These are phyloP conservation scores for Dasyornis broadbenti DNA, from an alignment of 2,113 vertebrate genomes.

Conservation along the genomic window DNA sequence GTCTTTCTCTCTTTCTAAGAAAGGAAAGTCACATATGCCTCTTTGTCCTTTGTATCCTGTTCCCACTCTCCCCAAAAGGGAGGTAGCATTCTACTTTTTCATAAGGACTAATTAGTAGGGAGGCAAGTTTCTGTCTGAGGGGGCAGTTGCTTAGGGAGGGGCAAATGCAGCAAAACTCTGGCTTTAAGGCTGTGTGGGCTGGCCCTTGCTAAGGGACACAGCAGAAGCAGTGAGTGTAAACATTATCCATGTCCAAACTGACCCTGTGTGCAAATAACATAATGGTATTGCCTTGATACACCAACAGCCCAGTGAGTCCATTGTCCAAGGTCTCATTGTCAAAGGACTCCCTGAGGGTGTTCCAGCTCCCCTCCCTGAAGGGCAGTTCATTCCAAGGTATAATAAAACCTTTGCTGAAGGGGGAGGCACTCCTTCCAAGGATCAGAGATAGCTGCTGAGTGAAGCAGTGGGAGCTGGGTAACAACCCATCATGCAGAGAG, in stretches of 20 bases:
- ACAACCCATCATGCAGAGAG: background rate
- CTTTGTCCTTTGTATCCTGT: background rate
- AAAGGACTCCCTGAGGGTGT: background rate
- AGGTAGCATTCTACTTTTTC: background rate
- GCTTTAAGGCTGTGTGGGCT: background rate
- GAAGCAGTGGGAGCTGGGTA: background rate
- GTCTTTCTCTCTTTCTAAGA: background rate
- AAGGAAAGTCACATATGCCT: background rate
- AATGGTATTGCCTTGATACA: background rate
- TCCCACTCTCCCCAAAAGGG: background rate
- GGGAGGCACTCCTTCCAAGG: background rate
- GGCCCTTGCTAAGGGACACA: background rate
- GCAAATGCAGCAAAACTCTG: background rate
- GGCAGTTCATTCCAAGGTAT: background rate
- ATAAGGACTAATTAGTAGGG: background rate
- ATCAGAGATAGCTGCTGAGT: fast-evolving
- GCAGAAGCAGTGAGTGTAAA: background rate
- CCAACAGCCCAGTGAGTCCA: background rate
- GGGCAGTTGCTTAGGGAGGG: background rate
- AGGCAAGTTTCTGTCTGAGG: background rate
- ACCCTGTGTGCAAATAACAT: fast-evolving
- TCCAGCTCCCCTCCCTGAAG: background rate
- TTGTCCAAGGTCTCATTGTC: background rate
- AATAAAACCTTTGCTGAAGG: background rate
- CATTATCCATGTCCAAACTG: fast-evolving